These are phyloP conservation scores for Noctua pronuba DNA, from an alignment of 2,888 invertebrate species.

Conservation along the genomic window DNA sequence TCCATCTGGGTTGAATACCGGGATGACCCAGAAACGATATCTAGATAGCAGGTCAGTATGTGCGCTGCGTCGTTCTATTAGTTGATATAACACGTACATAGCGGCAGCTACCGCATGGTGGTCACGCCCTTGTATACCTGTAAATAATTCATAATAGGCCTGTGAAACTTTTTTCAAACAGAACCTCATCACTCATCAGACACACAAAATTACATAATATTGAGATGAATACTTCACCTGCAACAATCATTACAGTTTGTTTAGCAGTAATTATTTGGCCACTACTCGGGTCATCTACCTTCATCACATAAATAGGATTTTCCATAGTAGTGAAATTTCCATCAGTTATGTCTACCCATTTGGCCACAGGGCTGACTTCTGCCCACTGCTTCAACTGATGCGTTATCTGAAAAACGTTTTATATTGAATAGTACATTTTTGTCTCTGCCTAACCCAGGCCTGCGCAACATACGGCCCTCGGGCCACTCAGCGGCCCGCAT, in stretches of 20 bases:
- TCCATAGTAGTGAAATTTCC: constrained; percentile 86
- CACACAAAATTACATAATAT: not conserved
- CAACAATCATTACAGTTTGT: constrained; percentile 85
- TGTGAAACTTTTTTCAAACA: not conserved
- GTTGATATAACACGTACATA: constrained; percentile 84
- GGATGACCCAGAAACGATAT: constrained; percentile 86
- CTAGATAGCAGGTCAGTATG: constrained; percentile 81
- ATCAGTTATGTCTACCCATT: constrained; percentile 83
- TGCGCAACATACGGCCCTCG: no score
- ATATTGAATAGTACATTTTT: not conserved
- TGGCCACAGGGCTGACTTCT: constrained; percentile 83
- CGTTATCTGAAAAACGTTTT: constrained; percentile 74
- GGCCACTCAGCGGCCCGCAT: no score
- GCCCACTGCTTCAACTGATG: constrained; percentile 83
- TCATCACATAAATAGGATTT: constrained; percentile 87
- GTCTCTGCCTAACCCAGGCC: not conserved
- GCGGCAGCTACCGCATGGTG: constrained; percentile 86
- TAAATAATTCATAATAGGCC: constrained; percentile 35
- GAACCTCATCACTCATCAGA: not conserved
- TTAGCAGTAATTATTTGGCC: constrained; percentile 85
- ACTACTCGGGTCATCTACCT: constrained; percentile 85
- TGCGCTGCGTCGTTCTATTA: constrained; percentile 82
- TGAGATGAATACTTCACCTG: constrained; percentile 73
- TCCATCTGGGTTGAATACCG: constrained; percentile 87
- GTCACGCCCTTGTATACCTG: constrained; percentile 87